Evolutionary conservation across 2,888 invertebrate genomes (phyloP), one percentile per base, ranked within the genome.

Genomic region (Muschampia plurimacula): DNA sequence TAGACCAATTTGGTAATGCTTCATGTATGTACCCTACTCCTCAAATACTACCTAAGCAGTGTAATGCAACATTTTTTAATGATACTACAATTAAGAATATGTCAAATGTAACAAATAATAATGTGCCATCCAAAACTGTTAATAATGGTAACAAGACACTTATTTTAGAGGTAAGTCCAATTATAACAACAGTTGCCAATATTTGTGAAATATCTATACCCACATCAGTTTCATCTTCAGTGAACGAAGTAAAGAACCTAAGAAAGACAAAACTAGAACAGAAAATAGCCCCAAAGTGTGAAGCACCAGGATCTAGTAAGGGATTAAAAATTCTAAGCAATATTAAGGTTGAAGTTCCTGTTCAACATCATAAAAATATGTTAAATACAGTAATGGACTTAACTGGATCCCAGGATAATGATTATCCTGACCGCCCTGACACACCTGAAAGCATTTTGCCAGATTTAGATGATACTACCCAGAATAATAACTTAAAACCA

Each of bases 281-380:
- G 41, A 83, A 83, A 73, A 64, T 74, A n/a, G 86, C 86, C 15
- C 41, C 74, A 2, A 87, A 85, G 76, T 82, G 74, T 82, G 91
- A 91, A 28, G 78, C 81, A 8, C 79, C 86, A 49, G 87, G 88
- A 4, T 75, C 88, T 39, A 88, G 81, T 64, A 93, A 89, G 79
- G 94, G 94, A n/a, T 83, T 95, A 12, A 94, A 94, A 82, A 95
- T 95, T 75, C 84, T 95, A 55, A 95, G 95, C 79, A 94, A 95
- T 78, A 91, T 95, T 57, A 95, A 95, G 78, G 93, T 95, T n/a
- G 95, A 95, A 84, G 92, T 94, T 55, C 95, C 93, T 74, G 92
- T 94, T 12, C 91, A 92, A 78, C 93, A 92, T 83, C 86, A 89
- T 76, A 93, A 92, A 79, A 92, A 89, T 77, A 89, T 93, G 89